Evolutionary conservation across 1,140 invertebrate genomes (phyloP), one percentile per base, ranked within the genome.

Genomic region (Batillaria attramentaria): DNA sequence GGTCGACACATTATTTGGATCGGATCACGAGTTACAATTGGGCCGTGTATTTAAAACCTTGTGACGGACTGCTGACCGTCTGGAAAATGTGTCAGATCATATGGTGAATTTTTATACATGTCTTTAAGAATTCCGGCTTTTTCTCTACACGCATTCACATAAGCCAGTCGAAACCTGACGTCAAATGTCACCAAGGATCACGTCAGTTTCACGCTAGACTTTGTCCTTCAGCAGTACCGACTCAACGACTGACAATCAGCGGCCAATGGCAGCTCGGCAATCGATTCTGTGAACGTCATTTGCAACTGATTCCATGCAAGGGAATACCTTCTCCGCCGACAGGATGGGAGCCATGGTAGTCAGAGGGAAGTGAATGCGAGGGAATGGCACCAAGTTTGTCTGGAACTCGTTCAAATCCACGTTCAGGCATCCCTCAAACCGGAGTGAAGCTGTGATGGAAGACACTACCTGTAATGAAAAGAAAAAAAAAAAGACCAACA

Each of bases 351-450:
- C 87, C 77, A 89, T 89, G n/a, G 86, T 90, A 69, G 84, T 85
- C 35, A 90, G 80, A 33, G 89, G 89, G 83, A 90, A 90, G 81
- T 90, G 89, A 78, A 90, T 90, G 78, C 89, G 83, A 57, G 89
- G 89, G 81, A 89, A 90, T 20, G 89, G 89, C 68, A 91, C 89
- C 76, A 95, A 90, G 88, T 95, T 95, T 24, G 94, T 95, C 87
- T 94, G 94, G 83, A 95, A 94, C 86, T 95, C 94, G 24, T 92
- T 92, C 54, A 97, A 90, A 84, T 93, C 94, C 0, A 96, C 94
- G 84, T 95, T 96, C 1, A 95, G 89, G 3, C 93, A 93, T 3
- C 95, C 95, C 80, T 95, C 93, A 83, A 96, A 96, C 28, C 95
- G 89, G 33, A 94, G 88, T 2, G 90, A 89, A 60, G 89, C 89